Evolutionary conservation across 1,140 invertebrate genomes (phyloP), one percentile per base, ranked within the genome.

Genomic region (Plodia interpunctella): DNA sequence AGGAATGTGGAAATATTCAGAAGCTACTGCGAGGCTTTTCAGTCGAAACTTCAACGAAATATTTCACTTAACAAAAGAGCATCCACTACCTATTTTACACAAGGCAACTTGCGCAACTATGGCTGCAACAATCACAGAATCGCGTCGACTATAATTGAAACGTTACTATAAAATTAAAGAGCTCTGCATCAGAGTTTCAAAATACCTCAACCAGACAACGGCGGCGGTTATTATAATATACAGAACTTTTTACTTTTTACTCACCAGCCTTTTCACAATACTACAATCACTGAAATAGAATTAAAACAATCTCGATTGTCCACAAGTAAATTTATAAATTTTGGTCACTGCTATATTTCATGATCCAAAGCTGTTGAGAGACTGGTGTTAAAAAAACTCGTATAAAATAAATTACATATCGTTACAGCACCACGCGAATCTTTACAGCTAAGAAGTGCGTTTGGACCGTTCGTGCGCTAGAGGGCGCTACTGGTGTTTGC

Each of bases 401-500:
- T n/a, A n/a, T n/a, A n/a, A n/a, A 11, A 35, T 13, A 35, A 35
- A 35, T 11, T 44, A 15, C 15, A 15, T 5, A 44, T 44, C 38
- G 38, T 15, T 44, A 15, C 38, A 44, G 38, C 38, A 44, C 38
- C 38, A 44, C 38, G 38, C 38, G 38, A 44, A 44, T 44, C 2
- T n/a, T 44, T 44, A 44, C 9, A 44, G 15, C 38, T 44, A n/a
- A 3, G 38, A 35, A 35, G 15, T 49, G 49, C 18, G 20, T 17
- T 15, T 30, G 32, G 13, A 25, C 17, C 38, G 38, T 6, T 15
- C 5, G 38, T 3, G 5, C 38, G 38, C 13, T 25, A 18, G 32
- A 18, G 20, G 21, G 19, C n/a, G 65, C 64, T 85, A 86, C 72
- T 88, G 83, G 28, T 81, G 83, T 65, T 87, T 85, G 75, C 82